Evolutionary conservation across 2,797 vertebrate genomes (phyloP), one percentile per base, ranked within the genome.

Genomic region (Hoplostethus mediterraneus): DNA sequence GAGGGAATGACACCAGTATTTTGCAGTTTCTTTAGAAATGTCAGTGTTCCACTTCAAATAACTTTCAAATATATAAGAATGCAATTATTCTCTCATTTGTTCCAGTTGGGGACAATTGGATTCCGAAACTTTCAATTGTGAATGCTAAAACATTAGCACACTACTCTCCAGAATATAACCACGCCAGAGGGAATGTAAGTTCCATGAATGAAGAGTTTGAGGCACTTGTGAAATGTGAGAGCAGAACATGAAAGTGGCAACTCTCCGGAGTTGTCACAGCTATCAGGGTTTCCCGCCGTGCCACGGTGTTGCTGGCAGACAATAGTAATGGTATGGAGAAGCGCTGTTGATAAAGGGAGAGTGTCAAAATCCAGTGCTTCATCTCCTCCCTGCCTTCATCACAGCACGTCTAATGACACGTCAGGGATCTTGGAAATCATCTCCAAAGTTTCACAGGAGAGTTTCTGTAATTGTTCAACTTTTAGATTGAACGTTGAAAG

Each of bases 391-490:
- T 53, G 21, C 45, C 52, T 36, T 59, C 55, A 49, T 78, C 67
- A 75, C 30, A 48, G 54, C 62, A 30, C 63, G 64, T 36, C 62
- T 81, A 67, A 73, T 68, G 75, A 59, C 16, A 58, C 0, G 16
- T 79, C 75, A 70, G 53, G 60, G 4, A 63, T 38, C 5, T 17
- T 30, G n/a, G 31, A 57, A 77, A 67, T 13, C 52, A 60, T 67
- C 42, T 28, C 58, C 38, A 59, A 77, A 63, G 36, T 63, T 75
- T 55, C 11, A 58, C 40, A 3, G 31, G 40, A 72, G 28, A 71
- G 56, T 71, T 68, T 70, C 58, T 66, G 12, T 51, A 60, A 65
- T 68, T 67, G 66, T 66, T 82, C 60, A 74, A 73, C 63, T 72
- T 53, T 69, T 54, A 63, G 48, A 48, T 36, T 51, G 55, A 69